Evolutionary conservation across 1,140 invertebrate species (phyloP).

Genomic region (Charaxes varanes): DNA sequence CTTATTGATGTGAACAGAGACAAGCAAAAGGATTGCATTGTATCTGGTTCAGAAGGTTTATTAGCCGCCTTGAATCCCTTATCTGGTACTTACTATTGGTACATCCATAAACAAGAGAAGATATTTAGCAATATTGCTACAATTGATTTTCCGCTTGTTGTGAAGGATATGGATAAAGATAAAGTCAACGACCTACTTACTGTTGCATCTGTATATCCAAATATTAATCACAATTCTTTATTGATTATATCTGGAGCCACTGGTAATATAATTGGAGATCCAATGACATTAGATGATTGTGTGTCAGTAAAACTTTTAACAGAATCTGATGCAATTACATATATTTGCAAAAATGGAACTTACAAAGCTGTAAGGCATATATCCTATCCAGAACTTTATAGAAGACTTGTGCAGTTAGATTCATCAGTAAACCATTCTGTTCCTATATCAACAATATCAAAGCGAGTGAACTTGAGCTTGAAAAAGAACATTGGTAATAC

Average conservation of each 20-base stretch:
- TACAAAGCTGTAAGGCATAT: constrained; percentile 50
- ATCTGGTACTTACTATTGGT: constrained; percentile 80
- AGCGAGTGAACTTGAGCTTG: constrained; percentile 63
- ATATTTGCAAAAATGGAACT: constrained; percentile 72
- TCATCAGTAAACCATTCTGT: constrained; percentile 57
- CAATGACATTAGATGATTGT: constrained; percentile 70
- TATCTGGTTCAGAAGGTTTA: constrained; percentile 80
- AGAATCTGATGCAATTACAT: constrained; percentile 51
- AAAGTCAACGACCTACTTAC: constrained; percentile 79
- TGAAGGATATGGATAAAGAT: constrained; percentile 83
- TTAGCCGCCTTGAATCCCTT: constrained; percentile 81
- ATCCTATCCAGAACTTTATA: constrained; percentile 34
- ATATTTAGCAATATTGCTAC: constrained; percentile 65
- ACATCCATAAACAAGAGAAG: constrained; percentile 74
- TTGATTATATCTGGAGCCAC: constrained; percentile 78
- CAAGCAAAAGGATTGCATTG: constrained; percentile 81
- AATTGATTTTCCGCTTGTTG: constrained; percentile 80
- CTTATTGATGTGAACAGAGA: constrained; percentile 81
- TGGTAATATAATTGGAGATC: constrained; percentile 76
- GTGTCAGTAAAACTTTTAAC: constrained; percentile 53
- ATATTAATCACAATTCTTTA: constrained; percentile 75
- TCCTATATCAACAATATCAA: constrained; percentile 34
- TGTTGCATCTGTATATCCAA: constrained; percentile 67
- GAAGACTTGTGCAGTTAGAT: constrained; percentile 48
- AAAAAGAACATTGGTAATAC: constrained; percentile 73